Evolutionary conservation across 2,113 vertebrate genomes (phyloP).

Genomic region (Mobula hypostoma): DNA sequence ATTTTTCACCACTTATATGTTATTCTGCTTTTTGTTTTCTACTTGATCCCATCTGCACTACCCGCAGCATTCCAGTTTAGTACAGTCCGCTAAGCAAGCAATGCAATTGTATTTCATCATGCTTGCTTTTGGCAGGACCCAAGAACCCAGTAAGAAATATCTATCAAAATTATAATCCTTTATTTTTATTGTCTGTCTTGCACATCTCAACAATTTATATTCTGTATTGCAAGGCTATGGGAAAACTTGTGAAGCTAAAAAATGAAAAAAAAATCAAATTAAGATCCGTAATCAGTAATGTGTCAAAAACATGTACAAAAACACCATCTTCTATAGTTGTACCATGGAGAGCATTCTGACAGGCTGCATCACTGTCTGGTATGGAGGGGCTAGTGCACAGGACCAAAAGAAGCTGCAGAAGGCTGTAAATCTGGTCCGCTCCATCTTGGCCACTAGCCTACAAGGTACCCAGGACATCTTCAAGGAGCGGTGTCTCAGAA

Average conservation of each 20-base stretch:
- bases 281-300: not conserved
- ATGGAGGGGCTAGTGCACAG: no score
- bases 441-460: no score
- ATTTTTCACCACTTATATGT: not conserved
- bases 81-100: not conserved
- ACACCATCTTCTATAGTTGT: no score
- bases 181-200: not conserved
- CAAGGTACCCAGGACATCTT: no score
- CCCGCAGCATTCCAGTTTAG: not conserved
- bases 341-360: no score
- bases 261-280: not conserved
- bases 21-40: not conserved
- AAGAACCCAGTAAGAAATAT: no score
- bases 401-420: no score
- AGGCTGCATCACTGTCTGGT: no score
- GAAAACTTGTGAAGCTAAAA: not conserved
- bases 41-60: not conserved
- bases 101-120: not conserved
- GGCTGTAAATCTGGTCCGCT: no score
- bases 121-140: no score
- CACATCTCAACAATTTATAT: not conserved
- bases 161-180: not conserved
- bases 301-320: not conserved
- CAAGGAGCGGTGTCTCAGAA: no score
- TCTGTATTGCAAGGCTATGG: not conserved